Evolutionary conservation across 2,797 vertebrate species (phyloP), one percentile per base, ranked within the genome.

Genomic region (Parambassis ranga): DNA sequence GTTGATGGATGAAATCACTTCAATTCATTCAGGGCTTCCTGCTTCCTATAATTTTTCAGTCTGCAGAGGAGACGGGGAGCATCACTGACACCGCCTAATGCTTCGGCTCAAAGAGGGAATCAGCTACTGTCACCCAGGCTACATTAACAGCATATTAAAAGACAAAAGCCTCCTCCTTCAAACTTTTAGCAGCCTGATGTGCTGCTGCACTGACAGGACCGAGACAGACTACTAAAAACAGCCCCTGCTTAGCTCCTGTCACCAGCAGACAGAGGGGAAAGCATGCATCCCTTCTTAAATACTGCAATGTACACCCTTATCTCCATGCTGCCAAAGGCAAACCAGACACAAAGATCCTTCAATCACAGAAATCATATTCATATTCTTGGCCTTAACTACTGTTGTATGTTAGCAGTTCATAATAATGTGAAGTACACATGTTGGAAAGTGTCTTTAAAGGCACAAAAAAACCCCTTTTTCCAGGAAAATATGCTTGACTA

Each of bases 131-230:
- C 69, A 62, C 10, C 19, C 39, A 50, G 42, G 66, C 73, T 48
- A 50, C 67, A 68, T 82, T 57, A 77, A 50, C 41, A 50, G 42
- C 48, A 28, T 55, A 65, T 60, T 68, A 63, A 60, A 52, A 63
- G 18, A 49, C 37, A 71, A 59, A 75, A 56, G 31, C 31, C 35
- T 20, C 28, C 30, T 44, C 27, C 13, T 31, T 56, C 23, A 50
- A 26, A 66, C 43, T 22, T 68, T 27, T 24, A 57, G 48, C 14
- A 48, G 49, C 16, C 15, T 57, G 57, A 65, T 43, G 43, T 15
- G 60, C 61, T 46, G 44, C 33, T 14, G 26, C 65, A 38, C 22
- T 70, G 70, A 78, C 58, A 73, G 48, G 31, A 43, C 10, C 1
- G 15, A 61, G 60, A 39, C 47, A 19, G 16, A 14, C 64, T 47